Conservation (phyloP, 2,797 vertebrate species). For the Mormyrops boulengeri region DNA sequence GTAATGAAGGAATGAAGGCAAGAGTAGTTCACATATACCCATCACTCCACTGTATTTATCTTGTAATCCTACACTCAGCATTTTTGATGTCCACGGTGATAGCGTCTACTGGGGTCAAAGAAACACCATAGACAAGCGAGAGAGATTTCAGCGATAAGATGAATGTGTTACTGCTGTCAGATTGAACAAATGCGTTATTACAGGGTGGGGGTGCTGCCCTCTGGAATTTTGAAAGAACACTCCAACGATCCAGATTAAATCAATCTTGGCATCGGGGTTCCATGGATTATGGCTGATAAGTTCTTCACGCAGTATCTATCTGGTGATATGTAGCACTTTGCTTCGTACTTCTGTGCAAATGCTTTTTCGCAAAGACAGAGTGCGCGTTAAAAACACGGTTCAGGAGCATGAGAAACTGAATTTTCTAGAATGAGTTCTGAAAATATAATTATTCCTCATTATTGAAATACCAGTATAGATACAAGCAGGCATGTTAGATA, state of each 20-base stretch:
- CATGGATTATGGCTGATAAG: not conserved
- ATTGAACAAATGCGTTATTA: not conserved
- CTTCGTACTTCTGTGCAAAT: not conserved
- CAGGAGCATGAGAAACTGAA: not conserved
- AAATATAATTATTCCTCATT: not conserved
- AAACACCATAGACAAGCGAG: conserved; percentile 17
- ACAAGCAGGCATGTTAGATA: not conserved
- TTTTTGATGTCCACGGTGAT: conserved; percentile 25
- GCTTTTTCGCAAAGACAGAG: not conserved
- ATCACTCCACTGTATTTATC: conserved; percentile 31
- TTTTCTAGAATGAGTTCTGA: not conserved
- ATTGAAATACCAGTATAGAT: not conserved
- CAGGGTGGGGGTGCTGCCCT: not conserved
- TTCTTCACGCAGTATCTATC: not conserved
- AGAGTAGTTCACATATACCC: conserved; percentile 23
- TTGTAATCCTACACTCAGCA: conserved; percentile 36
- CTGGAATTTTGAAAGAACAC: not conserved
- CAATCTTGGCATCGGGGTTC: not conserved
- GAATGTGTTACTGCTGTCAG: not conserved
- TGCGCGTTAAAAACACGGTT: not conserved
- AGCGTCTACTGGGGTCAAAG: conserved; percentile 23
- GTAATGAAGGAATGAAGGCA: not conserved
- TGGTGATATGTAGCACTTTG: not conserved
- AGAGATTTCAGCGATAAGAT: conserved; percentile 35
- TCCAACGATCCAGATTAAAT: not conserved